Conservation (phyloP, 2,113 vertebrate species). For the Lipophrys pholis region DNA sequence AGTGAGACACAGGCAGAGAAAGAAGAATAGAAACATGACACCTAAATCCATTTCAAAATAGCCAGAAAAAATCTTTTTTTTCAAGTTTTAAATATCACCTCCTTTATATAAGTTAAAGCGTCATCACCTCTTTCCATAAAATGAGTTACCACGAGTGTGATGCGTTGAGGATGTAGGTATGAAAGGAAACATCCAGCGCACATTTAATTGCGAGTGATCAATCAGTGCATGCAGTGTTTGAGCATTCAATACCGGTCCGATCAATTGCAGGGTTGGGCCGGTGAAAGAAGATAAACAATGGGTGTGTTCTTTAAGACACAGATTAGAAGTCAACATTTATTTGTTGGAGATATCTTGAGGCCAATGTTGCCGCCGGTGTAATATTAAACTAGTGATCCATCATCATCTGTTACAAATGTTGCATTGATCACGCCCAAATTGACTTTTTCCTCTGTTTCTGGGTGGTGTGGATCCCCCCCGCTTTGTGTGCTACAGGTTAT, state of each 20-base stretch:
- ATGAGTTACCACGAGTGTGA: constrained; percentile 64
- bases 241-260: constrained; percentile 94
- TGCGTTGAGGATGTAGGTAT: constrained; percentile 68
- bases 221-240: constrained; percentile 89
- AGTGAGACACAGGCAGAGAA: constrained; percentile 10
- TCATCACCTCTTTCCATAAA: constrained; percentile 78
- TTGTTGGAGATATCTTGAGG: constrained; percentile 89
- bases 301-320: constrained; percentile 86
- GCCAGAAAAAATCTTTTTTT: constrained; percentile 29
- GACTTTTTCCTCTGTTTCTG: constrained; percentile 80
- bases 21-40: constrained; percentile 79
- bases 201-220: constrained; percentile 97
- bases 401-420: constrained; percentile 88
- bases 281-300: constrained; percentile 92
- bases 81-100: constrained; percentile 9
- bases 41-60: constrained; percentile 80
- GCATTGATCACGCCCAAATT: constrained; percentile 90
- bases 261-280: constrained; percentile 86
- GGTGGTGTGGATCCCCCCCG: constrained; percentile 20
- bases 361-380: constrained; percentile 86
- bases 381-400: constrained; percentile 95
- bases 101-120: constrained; percentile 38
- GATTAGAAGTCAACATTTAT: constrained; percentile 98
- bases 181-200: constrained; percentile 88
- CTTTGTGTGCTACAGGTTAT: constrained; percentile 44